Percentiles rank a stretch among this genome's conserved stretches.
Conservation (phyloP, 2,113 vertebrate genomes). For the Hippopotamus amphibius region DNA sequence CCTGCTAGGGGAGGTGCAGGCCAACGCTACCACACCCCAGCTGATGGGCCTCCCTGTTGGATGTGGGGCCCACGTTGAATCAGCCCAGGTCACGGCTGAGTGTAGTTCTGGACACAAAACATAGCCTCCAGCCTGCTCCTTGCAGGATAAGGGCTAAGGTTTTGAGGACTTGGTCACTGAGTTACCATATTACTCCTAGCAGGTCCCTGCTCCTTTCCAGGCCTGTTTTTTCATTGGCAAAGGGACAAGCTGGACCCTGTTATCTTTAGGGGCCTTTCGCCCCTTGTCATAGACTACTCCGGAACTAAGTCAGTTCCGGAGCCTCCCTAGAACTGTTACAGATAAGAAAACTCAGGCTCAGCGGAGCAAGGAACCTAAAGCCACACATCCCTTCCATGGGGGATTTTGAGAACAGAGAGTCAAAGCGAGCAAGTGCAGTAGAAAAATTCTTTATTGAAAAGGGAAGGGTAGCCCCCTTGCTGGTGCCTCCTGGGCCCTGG, state of each 20-base stretch:
- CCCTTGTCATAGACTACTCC: not conserved
- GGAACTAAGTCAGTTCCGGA: not conserved
- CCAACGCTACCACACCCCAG: not conserved
- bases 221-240: not conserved
- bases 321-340: not conserved
- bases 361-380: not conserved
- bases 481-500: conserved; percentile 32
- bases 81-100: conserved; percentile 4
- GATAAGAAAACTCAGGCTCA: not conserved
- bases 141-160: not conserved
- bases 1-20: not conserved
- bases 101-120: not conserved
- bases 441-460: conserved; percentile 80
- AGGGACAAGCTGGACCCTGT: not conserved
- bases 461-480: conserved; percentile 14
- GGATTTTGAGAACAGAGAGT: conserved; percentile 7
- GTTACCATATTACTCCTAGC: not conserved
- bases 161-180: not conserved
- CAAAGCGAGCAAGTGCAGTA: conserved; percentile 55
- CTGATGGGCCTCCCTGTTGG: not conserved
- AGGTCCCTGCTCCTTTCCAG: not conserved
- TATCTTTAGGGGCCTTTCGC: not conserved
- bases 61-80: not conserved
- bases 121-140: not conserved
- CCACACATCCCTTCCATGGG: not conserved